These are phyloP conservation scores for Anaspis maculata DNA, from an alignment of 2,888 invertebrate species.

Conservation along the genomic window DNA sequence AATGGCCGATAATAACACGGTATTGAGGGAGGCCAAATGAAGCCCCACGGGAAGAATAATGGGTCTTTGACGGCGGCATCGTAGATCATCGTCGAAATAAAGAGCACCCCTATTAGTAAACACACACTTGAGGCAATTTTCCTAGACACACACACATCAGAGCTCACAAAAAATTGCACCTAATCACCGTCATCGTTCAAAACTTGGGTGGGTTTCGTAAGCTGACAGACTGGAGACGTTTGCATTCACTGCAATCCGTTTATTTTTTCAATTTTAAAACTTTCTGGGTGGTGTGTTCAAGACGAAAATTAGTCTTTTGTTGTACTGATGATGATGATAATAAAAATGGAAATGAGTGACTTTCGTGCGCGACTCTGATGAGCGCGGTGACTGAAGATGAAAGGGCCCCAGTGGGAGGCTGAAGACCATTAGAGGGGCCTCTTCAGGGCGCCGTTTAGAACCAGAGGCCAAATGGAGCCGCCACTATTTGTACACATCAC, in stretches of 20 bases:
- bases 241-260: too few relatives aligned
- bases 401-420: constrained; percentile 17
- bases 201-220: too few relatives aligned
- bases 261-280: constrained; percentile 6
- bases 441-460: constrained; percentile 18
- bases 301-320: constrained; percentile 7
- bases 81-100: too few relatives aligned
- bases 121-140: constrained; percentile 17
- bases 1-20: constrained; percentile 25
- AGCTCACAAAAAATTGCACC: constrained; percentile 23
- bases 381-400: constrained; percentile 13
- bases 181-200: constrained; percentile 19
- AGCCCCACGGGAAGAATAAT: constrained; percentile 20
- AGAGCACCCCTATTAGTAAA: constrained; percentile 16
- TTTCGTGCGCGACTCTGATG: too few relatives aligned
- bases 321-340: too few relatives aligned
- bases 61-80: constrained; percentile 19
- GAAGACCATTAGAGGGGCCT: constrained; percentile 17
- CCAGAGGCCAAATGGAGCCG: constrained; percentile 16
- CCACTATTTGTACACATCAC: constrained; percentile 11
- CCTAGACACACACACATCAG: too few relatives aligned
- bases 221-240: too few relatives aligned
- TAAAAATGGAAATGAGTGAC: too few relatives aligned
- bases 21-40: constrained; percentile 18
- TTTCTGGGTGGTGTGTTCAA: too few relatives aligned